Base-by-base conservation (phyloP, 2,113 vertebrate genomes). In the Lasiurus cinereus region DNA sequence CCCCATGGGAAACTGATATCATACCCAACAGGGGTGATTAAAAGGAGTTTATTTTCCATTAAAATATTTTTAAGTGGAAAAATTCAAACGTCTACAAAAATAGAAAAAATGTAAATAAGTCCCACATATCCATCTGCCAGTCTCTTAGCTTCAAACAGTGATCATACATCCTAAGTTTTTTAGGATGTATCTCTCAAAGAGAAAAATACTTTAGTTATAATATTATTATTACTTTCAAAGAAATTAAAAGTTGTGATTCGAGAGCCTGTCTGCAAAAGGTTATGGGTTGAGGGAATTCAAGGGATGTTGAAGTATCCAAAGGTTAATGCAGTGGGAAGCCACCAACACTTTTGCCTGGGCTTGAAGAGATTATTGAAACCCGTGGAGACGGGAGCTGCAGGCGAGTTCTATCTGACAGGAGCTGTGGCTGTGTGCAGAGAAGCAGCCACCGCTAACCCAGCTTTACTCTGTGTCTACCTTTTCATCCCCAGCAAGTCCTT, bases 91-190 rank as follows among this genome's bases (percentile, higher is more conserved):
- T 77, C 31, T 46, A 14, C 15, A 83, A 87, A 93, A 59, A 10
- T 31, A 74, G 48, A 87, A 83, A 67, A 85, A 85, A 92, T 50
- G 50, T 73, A 88, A 66, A 33, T n/a, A 78, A 73, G 39, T 74
- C 18, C 10, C 29, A 39, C 36, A 29, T 50, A 76, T 3, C 9
- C 29, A 59, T 50, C 50, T 39, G 59, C 14, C 33, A n/a, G 12
- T 72, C 33, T 87, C 31, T 74, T 74, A 85, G 54, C 13, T 92
- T 50, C 31, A 67, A 39, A 39, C 13, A 62, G 0, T 64, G 18
- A 82, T 56, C 29, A 80, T 93, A 79, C 52, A 5, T 19, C 43
- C 48, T 48, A 79, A 48, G 69, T 77, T 66, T 95, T 95, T 97
- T 54, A 54, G 50, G 21, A 36, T 52, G 0, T 54, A 76, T 85